These are phyloP conservation scores for Congeria kusceri DNA, from an alignment of 2,888 invertebrate species.

Conservation along the genomic window DNA sequence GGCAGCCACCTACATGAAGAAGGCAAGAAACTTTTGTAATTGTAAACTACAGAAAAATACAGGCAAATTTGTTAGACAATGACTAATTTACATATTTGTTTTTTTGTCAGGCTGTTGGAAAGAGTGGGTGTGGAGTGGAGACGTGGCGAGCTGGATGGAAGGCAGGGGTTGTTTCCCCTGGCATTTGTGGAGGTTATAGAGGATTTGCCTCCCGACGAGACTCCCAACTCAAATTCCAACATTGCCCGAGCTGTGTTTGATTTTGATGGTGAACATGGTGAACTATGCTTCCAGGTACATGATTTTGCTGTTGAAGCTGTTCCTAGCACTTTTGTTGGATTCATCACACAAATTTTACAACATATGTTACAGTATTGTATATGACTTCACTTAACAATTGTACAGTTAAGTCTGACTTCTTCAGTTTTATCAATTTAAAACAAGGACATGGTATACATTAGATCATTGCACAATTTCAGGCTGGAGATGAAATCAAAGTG, in stretches of 20 bases:
- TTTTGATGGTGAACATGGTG: conserved; percentile 73
- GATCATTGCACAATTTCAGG: conserved; percentile 53
- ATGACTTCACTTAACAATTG: too few species aligned
- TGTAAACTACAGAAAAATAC: too few species aligned
- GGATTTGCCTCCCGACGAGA: conserved; percentile 70
- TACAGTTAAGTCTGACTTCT: too few species aligned
- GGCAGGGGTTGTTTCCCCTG: conserved; percentile 85
- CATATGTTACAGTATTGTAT: too few species aligned
- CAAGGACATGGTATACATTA: background rate
- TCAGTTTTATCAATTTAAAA: too few species aligned
- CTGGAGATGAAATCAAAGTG: conserved; percentile 75
- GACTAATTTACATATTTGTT: too few species aligned
- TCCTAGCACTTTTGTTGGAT: too few species aligned
- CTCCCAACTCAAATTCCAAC: conserved; percentile 1
- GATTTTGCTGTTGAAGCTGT: too few species aligned
- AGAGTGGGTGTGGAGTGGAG: conserved; percentile 81
- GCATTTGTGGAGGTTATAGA: conserved; percentile 85
- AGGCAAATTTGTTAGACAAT: too few species aligned
- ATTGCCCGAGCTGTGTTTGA: conserved; percentile 71
- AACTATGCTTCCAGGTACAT: conserved; percentile 75
- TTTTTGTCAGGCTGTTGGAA: conserved; percentile 43
- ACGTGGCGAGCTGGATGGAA: conserved; percentile 77
- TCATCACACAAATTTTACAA: too few species aligned
- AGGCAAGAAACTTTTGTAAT: too few species aligned
- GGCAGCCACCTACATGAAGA: too few species aligned